Conservation (phyloP, 2,113 vertebrate genomes). For the Nothoprocta pentlandii region DNA sequence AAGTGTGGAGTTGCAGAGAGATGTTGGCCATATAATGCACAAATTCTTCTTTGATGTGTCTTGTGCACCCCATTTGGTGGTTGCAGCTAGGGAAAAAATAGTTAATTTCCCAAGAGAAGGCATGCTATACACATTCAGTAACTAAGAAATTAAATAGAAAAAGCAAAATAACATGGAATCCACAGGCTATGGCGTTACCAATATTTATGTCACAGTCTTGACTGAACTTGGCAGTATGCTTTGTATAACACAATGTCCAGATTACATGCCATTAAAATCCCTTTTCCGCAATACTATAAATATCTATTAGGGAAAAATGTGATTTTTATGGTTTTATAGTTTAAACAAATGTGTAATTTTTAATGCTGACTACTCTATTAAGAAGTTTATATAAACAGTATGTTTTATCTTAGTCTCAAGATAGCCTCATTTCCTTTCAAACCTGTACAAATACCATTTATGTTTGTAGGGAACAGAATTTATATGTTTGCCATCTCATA, state of each 20-base stretch:
- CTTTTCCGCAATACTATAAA: background rate
- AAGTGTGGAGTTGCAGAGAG: background rate
- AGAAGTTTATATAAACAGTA: background rate
- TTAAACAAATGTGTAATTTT: background rate
- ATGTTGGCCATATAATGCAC: background rate
- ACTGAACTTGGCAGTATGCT: background rate
- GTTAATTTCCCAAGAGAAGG: slow-evolving; percentile 39
- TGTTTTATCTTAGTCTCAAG: background rate
- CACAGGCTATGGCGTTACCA: background rate
- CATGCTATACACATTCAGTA: background rate
- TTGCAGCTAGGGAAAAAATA: slow-evolving; percentile 30
- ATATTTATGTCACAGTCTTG: background rate
- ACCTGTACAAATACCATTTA: background rate
- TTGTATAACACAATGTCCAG: background rate
- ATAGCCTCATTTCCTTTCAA: background rate
- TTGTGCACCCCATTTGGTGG: background rate
- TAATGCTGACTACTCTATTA: background rate
- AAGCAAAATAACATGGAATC: background rate
- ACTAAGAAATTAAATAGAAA: slow-evolving; percentile 16
- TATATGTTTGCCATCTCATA: background rate
- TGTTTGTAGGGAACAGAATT: background rate
- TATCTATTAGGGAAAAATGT: background rate
- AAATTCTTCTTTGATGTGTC: slow-evolving; percentile 41
- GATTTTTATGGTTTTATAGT: background rate
- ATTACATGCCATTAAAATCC: background rate